phyloP scores from a whole-genome alignment of 2,888 invertebrate species.

The Teleiodes luculella region DNA sequence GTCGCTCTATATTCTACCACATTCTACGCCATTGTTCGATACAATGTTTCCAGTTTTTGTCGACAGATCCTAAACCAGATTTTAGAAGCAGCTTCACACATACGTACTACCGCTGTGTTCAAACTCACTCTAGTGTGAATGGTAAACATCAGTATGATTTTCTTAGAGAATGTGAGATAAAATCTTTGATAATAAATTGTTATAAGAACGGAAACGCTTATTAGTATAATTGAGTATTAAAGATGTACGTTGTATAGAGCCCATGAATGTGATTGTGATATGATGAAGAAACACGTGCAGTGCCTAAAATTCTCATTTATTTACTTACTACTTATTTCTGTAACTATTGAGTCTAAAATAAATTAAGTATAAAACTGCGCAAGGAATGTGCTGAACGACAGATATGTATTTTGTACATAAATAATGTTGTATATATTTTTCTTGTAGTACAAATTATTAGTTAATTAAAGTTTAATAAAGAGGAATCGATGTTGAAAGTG shows the following conservation, averaged over 20 bases:
- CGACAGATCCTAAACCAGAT: no score
- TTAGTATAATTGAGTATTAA: conserved; percentile 63
- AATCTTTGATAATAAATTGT: conserved; percentile 64
- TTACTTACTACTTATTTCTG: conserved; percentile 45
- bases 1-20: no score
- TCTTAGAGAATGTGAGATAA: conserved; percentile 28
- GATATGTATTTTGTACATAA: conserved; percentile 63
- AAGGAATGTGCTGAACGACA: conserved; percentile 44
- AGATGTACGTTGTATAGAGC: conserved; percentile 58
- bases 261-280: conserved; percentile 77
- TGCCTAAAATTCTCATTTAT: conserved; percentile 74
- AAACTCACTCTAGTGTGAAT: neutral
- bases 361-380: conserved; percentile 40
- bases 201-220: conserved; percentile 75
- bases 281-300: conserved; percentile 68
- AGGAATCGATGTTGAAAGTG: conserved; percentile 67
- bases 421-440: conserved; percentile 56
- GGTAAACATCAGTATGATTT: neutral
- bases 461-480: conserved; percentile 72
- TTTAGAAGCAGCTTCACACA: no score
- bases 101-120: neutral
- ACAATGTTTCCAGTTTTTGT: no score
- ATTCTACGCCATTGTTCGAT: no score
- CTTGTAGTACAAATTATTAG: conserved; percentile 74
- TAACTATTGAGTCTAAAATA: conserved; percentile 40